Evolutionary conservation across 1,140 invertebrate species (phyloP), one percentile per base, ranked within the genome.

Genomic region (Hypothenemus hampei): DNA sequence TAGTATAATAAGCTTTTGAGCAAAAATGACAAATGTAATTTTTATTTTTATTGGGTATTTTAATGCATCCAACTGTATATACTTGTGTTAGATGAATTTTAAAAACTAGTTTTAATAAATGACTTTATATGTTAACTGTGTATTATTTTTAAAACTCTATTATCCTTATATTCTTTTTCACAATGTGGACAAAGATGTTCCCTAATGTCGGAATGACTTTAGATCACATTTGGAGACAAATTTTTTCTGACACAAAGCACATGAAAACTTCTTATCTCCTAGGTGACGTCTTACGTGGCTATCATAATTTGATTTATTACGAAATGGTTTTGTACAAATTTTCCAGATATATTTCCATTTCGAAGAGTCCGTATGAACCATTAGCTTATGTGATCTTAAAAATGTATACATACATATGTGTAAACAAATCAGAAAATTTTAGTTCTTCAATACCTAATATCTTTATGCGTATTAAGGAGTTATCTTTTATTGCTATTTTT

Each of bases 231-330:
- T 63, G 10, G 52, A 41, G 8, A 48, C 39, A 39, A 91, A 91
- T 21, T 81, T 75, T 65, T 90, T 90, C 3, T 77, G 76, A 62
- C 89, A 91, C 3, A 81, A 75, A 4, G 76, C 73, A 65, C 88
- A 91, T 1, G 75, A 73, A 65, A 89, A 89, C 1, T 84, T 80
- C 40, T 89, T 89, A 23, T 60, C 60, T 4, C 57, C 57, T 4
- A 35, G 56, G 23, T 64, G 62, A n/a, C 62, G 8, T 8, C 57
- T 40, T 39, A 64, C 51, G 40, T 64, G 62, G 13, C 44, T 55
- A 18, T 57, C 57, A n/a, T 57, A 58, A 26, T 57, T 54, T 1
- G 57, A 50, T 45, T 62, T 61, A 18, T 45, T 61, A 3, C 59
- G 60, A 45, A 69, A 68, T 10, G 51, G 60, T 47, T 68, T 65